Evolutionary conservation across 2,888 invertebrate genomes (phyloP), one percentile per base, ranked within the genome.

Genomic region (Rotaria magnacalcarata): DNA sequence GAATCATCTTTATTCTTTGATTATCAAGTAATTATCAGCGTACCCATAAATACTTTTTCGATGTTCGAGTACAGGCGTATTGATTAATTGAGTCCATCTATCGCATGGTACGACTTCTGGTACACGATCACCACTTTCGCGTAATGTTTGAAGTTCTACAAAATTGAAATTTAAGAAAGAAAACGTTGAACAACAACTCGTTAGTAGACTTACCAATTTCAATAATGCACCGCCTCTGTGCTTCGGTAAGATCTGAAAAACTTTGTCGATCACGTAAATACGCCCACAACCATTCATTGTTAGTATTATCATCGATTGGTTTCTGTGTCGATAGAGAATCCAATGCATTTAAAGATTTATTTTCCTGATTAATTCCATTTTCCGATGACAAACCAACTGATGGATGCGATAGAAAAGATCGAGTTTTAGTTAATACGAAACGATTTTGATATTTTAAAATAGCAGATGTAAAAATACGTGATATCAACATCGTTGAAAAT

Each of bases 221-320:
- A 80, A 80, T 47, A 10, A 80, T 47, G 47, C 47, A 47, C n/a
- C 80, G 80, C 47, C n/a, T 47, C n/a, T 80, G 80, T 24, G 47
- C 80, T 19, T 24, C 2, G 19, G 43, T 80, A 8, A 80, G n/a
- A 24, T 80, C 47, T n/a, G 80, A 21, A 24, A 80, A 80, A n/a
- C 11, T 47, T 47, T 19, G 2, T 24, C n/a, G 43, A 11, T 80
- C 47, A 80, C 80, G 80, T 80, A 80, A 80, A 80, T 80, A 80
- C 47, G 80, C 80, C 80, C 80, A 80, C 47, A 80, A 80, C 80
- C 80, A 80, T 80, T 80, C 75, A 80, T 80, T 80, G 24, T 34
- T 34, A 34, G 34, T 34, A 34, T 47, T 43, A 14, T 67, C 67
- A 67, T 34, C 67, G 2, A 16, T 19, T 6, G 67, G 34, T 19